Percentiles rank a stretch among this genome's conserved stretches.
These are phyloP conservation scores for Hydrophis major DNA, from an alignment of 2,797 vertebrate genomes.

Conservation along the genomic window DNA sequence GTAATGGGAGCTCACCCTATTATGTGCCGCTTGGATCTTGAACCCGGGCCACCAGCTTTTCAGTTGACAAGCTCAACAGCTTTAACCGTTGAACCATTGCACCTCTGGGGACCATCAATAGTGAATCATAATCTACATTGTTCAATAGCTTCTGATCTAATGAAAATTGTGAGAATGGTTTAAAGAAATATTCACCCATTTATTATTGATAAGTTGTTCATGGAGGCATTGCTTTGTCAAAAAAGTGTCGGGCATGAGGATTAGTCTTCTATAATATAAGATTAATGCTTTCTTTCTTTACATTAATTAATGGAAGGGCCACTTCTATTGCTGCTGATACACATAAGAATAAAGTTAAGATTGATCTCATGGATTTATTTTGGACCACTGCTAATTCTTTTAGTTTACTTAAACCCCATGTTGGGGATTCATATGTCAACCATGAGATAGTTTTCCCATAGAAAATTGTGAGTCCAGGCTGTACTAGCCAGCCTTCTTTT, in stretches of 20 bases:
- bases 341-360: background rate
- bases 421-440: background rate
- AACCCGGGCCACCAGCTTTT: background rate
- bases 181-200: background rate
- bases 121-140: background rate
- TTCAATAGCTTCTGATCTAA: background rate
- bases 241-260: background rate
- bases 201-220: background rate
- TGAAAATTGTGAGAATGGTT: background rate
- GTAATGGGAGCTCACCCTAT: background rate
- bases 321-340: background rate
- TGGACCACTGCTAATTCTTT: background rate
- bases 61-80: background rate
- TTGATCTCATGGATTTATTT: background rate
- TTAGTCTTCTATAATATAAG: background rate
- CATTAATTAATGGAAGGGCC: background rate
- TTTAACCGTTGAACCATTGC: background rate
- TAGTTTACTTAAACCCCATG: background rate
- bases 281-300: background rate
- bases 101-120: background rate
- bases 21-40: background rate
- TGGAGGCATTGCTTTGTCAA: background rate
- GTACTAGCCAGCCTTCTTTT: background rate
- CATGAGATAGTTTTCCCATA: background rate
- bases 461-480: background rate